Conservation (phyloP, 2,888 invertebrate genomes). For the Perizoma flavofasciatum region DNA sequence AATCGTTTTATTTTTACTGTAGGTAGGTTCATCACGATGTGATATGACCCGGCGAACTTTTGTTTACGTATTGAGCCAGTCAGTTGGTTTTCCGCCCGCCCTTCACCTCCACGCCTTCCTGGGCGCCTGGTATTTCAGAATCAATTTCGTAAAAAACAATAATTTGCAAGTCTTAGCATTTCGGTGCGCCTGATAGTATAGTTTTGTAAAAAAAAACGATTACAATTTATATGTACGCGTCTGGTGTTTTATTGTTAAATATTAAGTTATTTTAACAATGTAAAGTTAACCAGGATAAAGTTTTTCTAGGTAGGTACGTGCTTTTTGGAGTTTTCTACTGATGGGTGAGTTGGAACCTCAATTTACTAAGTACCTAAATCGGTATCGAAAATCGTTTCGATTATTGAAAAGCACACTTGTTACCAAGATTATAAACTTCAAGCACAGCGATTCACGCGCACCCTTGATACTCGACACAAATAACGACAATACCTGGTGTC, state of each 20-base stretch:
- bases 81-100: conserved; percentile 53
- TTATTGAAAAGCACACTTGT: too few species aligned
- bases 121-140: conserved; percentile 47
- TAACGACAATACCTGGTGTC: too few species aligned
- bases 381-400: too few species aligned
- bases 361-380: neutral
- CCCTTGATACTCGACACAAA: too few species aligned
- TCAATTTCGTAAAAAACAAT: conserved; percentile 15
- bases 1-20: conserved; percentile 25
- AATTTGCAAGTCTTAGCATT: conserved; percentile 1
- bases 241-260: too few species aligned
- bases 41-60: conserved; percentile 25
- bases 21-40: conserved; percentile 6
- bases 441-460: too few species aligned
- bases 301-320: neutral
- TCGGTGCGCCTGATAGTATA: too few species aligned
- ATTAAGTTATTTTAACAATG: too few species aligned
- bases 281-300: too few species aligned
- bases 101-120: conserved; percentile 53
- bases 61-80: conserved; percentile 25
- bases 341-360: conserved; percentile 19
- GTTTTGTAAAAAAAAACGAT: too few species aligned
- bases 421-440: too few species aligned
- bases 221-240: too few species aligned
- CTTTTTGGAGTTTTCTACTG: conserved; percentile 5